Evolutionary conservation across 2,888 invertebrate genomes (phyloP).

Genomic region (Subacronicta megacephala): DNA sequence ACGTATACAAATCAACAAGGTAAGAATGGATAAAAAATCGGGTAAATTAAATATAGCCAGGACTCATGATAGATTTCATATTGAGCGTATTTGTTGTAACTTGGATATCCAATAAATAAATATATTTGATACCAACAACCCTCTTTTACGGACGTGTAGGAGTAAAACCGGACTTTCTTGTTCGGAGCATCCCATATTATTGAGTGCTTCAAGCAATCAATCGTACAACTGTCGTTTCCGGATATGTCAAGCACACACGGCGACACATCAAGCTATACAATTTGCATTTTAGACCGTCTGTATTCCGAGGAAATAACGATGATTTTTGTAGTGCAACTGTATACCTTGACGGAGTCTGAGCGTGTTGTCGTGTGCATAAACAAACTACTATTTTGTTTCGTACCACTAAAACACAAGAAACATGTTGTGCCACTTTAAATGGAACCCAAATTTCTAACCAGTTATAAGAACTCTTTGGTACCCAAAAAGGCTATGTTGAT

Average conservation of each 20-base stretch:
- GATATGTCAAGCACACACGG: constrained; percentile 8
- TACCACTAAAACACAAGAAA: constrained; percentile 51
- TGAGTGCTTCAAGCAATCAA: constrained; percentile 23
- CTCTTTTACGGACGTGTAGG: neutral
- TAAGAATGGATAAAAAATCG: too few species aligned
- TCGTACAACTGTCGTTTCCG: constrained; percentile 48
- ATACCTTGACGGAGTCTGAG: too few species aligned
- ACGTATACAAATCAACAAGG: too few species aligned
- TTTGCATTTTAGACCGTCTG: too few species aligned
- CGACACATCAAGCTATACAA: too few species aligned
- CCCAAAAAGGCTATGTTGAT: constrained; percentile 31
- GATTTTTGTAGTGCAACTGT: too few species aligned
- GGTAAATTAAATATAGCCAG: too few species aligned
- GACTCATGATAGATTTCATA: too few species aligned
- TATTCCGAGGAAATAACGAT: too few species aligned
- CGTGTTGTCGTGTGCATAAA: constrained; percentile 15
- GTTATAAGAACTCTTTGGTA: constrained; percentile 30
- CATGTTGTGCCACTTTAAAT: constrained; percentile 30
- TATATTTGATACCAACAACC: too few species aligned
- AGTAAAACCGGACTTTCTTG: constrained; percentile 1
- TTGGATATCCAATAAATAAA: too few species aligned
- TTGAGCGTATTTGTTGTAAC: too few species aligned
- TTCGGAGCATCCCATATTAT: constrained; percentile 8
- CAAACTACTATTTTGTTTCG: constrained; percentile 52
- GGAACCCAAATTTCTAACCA: constrained; percentile 32